Conservation (phyloP, 2,888 invertebrate genomes). For the Psylliodes chrysocephalus region DNA sequence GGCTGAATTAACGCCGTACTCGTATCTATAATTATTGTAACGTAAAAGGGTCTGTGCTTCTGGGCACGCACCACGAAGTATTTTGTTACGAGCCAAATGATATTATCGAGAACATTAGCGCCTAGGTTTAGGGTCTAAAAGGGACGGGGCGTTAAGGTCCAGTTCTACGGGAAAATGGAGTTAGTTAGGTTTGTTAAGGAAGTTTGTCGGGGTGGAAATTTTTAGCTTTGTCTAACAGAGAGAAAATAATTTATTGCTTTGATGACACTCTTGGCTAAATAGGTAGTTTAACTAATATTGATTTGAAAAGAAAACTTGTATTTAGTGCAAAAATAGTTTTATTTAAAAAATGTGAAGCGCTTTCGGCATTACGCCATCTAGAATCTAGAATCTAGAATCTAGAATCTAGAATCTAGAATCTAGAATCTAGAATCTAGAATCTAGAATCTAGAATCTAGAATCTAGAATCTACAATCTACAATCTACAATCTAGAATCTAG, state of each 20-base stretch:
- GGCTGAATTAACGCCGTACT: constrained; percentile 11
- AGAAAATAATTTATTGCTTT: background rate
- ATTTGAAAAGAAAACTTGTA: no score
- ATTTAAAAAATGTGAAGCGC: no score
- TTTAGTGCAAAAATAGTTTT: no score
- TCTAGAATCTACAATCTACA: no score
- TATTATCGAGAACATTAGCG: constrained; percentile 49
- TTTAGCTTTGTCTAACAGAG: background rate
- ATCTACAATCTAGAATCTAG: no score
- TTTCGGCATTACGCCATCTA: no score
- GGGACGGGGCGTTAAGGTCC: constrained; percentile 23
- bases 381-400: no score
- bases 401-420: no score
- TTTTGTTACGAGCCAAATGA: constrained; percentile 48
- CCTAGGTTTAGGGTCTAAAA: constrained; percentile 37
- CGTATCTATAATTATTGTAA: constrained; percentile 24
- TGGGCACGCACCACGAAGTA: constrained; percentile 54
- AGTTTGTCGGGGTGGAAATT: constrained; percentile 13
- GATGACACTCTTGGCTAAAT: no score
- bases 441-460: no score
- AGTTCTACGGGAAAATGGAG: constrained; percentile 25
- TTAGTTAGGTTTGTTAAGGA: constrained; percentile 25
- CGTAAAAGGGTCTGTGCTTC: constrained; percentile 32
- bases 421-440: no score
- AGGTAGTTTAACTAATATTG: no score